Percentiles rank a stretch among this genome's conserved stretches.
Evolutionary conservation across 2,888 invertebrate genomes (phyloP).

Genomic region (Patella ulyssiponensis): DNA sequence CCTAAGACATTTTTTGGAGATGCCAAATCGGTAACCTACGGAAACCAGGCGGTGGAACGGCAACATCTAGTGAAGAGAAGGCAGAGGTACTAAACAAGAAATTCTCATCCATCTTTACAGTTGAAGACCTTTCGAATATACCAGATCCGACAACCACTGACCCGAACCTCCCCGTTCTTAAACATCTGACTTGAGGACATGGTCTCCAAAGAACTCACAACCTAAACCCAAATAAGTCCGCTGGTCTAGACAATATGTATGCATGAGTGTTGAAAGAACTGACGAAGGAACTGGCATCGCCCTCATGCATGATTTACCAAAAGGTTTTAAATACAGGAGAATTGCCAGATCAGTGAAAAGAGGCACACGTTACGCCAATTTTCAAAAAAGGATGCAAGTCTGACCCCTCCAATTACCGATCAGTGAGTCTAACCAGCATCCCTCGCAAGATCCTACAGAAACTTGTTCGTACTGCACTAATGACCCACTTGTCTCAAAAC

Average conservation of each 20-base stretch:
- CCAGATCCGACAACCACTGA: too few relatives aligned
- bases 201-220: too few relatives aligned
- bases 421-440: neutral
- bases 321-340: neutral
- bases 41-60: too few relatives aligned
- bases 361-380: neutral
- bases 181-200: neutral
- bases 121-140: neutral
- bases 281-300: too few relatives aligned
- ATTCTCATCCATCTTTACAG: conserved; percentile 17
- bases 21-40: too few relatives aligned
- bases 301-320: too few relatives aligned
- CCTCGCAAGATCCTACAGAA: neutral
- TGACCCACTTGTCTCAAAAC: neutral
- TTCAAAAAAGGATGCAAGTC: neutral
- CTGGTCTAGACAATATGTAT: too few relatives aligned
- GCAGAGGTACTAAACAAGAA: conserved; percentile 18
- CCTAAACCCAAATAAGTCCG: too few relatives aligned
- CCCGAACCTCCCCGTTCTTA: too few relatives aligned
- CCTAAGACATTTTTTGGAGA: too few relatives aligned
- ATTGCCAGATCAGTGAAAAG: neutral
- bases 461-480: neutral
- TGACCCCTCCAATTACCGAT: neutral
- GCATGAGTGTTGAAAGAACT: too few relatives aligned
- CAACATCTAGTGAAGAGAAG: neutral